Conservation (phyloP, 2,888 invertebrate species). For the Exephanes ischioxanthus region DNA sequence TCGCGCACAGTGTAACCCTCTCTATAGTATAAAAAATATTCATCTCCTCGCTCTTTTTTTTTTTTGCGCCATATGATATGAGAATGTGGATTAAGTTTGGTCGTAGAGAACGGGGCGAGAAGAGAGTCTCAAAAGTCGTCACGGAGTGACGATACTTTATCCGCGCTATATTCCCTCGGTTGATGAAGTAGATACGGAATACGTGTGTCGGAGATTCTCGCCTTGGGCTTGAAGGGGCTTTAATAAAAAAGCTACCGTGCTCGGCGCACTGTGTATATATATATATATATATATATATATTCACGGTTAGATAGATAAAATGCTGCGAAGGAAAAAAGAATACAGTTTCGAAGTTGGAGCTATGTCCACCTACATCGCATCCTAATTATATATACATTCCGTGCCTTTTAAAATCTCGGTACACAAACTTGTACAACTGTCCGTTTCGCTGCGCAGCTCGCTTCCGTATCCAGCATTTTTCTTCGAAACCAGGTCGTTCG, state of each 20-base stretch:
- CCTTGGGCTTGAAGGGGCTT: conserved; percentile 14
- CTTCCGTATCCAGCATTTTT: neutral
- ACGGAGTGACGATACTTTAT: conserved; percentile 59
- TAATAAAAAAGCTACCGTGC: conserved; percentile 32
- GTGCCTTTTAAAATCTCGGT: neutral
- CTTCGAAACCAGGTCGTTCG: conserved; percentile 7
- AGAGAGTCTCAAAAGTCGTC: conserved; percentile 29
- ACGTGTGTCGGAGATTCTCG: conserved; percentile 2
- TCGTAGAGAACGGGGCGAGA: conserved; percentile 6
- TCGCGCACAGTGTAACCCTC: neutral
- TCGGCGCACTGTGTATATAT: neutral
- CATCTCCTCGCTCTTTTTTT: conserved; percentile 19
- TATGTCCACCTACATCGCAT: conserved; percentile 4
- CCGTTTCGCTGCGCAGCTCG: neutral
- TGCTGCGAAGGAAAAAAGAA: conserved; percentile 6
- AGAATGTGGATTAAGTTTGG: conserved; percentile 49
- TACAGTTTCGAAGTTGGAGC: conserved; percentile 6
- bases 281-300: conserved; percentile 6
- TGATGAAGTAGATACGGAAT: conserved; percentile 1
- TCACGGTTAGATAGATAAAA: neutral
- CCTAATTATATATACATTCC: neutral
- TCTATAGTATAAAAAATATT: conserved; percentile 58
- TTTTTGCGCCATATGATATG: conserved; percentile 16
- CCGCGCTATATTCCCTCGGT: neutral
- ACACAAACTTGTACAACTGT: neutral